A percentile compares a stretch with the other conserved stretches of the same genome.
Evolutionary conservation across 2,797 vertebrate species (phyloP).

Genomic region (Anas flavirostris): DNA sequence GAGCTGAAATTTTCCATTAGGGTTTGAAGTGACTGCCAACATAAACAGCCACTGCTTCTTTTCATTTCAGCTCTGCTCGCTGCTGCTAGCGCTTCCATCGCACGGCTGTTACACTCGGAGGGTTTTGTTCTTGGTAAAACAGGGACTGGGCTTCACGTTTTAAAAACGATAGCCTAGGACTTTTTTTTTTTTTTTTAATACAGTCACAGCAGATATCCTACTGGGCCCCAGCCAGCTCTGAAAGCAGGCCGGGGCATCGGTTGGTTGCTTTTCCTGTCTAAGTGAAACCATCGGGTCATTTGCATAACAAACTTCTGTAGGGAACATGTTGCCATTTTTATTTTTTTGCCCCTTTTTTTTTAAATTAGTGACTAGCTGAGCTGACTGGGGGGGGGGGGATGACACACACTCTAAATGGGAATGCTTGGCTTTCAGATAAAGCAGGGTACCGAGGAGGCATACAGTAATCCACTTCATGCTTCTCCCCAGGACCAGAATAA

Average conservation of each 20-base stretch:
- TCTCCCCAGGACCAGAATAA: background rate
- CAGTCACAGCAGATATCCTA: background rate
- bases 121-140: background rate
- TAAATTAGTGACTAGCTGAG: background rate
- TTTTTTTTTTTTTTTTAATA: background rate
- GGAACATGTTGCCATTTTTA: background rate
- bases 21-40: constrained; percentile 61
- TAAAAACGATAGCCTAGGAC: background rate
- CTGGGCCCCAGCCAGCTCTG: background rate
- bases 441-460: background rate
- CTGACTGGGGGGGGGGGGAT: background rate
- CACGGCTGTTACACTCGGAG: background rate
- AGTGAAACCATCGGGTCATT: constrained; percentile 43
- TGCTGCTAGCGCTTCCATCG: constrained; percentile 22
- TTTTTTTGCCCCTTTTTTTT: background rate
- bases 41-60: constrained; percentile 66
- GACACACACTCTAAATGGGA: background rate
- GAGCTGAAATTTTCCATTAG: constrained; percentile 75
- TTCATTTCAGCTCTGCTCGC: constrained; percentile 40
- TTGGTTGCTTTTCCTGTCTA: constrained; percentile 28
- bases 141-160: background rate
- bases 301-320: constrained; percentile 46
- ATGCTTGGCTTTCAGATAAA: background rate
- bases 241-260: background rate
- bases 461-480: background rate